Base-by-base conservation (phyloP, 2,888 invertebrate genomes). In the Steinernema hermaphroditum region DNA sequence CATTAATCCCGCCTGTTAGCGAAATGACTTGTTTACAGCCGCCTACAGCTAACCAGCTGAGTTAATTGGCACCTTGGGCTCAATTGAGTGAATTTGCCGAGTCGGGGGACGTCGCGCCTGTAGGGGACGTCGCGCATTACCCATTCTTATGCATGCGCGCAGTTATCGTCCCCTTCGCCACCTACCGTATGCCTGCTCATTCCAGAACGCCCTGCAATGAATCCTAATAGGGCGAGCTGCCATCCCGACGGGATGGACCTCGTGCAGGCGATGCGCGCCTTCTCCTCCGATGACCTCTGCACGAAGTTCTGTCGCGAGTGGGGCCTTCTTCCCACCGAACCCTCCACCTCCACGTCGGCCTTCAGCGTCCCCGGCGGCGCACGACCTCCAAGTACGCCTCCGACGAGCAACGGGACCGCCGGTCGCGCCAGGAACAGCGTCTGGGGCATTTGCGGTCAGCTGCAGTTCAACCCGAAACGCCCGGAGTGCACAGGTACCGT, bases 221-320 rank as follows among this genome's bases (percentile, higher is more conserved):
- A 27, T 27, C 6, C 27, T 22, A 54, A 54, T 54, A 22, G 54
- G 22, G 54, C 54, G 24, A 54, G 27, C 19, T 54, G 54, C 54
- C 54, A 54, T 27, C 54, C 54, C 6, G 54, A 54, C 54, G 54
- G 54, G 27, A 54, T 54, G 54, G 54, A 54, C 54, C 54, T 54
- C n/a, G 27, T 54, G 27, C 54, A 54, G 54, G 54, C 54, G 24
- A 12, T 54, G 12, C 54, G 54, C 27, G 27, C 54, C 54, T 54
- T 54, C 27, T 54, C 54, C 54, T 54, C 54, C 54, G 54, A 54
- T 27, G 54, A 54, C 27, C 54, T 54, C 24, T 54, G 54, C 54
- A 54, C 54, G n/a, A 54, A 54, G 27, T 54, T 54, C 54, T 54
- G 54, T 16, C 54, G 54, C 9, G 54, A 54, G 16, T 54, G 54